These are phyloP conservation scores for Perognathus longimembris DNA, from an alignment of 2,113 vertebrate species.

Conservation along the genomic window DNA sequence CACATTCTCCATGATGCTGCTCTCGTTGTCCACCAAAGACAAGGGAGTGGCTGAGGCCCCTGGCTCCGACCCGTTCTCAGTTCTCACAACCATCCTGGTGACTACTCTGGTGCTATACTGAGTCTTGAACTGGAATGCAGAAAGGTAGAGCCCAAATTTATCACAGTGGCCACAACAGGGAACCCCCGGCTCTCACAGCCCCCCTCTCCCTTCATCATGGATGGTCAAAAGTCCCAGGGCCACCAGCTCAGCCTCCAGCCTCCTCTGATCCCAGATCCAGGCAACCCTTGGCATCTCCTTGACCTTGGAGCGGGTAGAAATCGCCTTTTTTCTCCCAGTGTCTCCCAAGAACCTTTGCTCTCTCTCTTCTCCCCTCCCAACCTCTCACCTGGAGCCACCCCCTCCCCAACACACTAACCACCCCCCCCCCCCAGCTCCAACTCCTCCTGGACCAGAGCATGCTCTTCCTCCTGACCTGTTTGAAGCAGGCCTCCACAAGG, in stretches of 20 bases:
- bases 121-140: constrained; percentile 94
- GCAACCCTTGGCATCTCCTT: background rate
- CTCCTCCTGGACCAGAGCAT: background rate
- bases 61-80: constrained; percentile 78
- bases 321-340: background rate
- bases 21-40: constrained; percentile 82
- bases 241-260: background rate
- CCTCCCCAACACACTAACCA: background rate
- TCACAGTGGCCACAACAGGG: background rate
- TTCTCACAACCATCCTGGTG: constrained; percentile 84
- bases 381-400: background rate
- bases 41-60: constrained; percentile 76
- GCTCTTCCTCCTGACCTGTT: constrained; percentile 91
- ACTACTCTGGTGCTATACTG: constrained; percentile 89
- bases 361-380: background rate
- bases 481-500: constrained; percentile 97
- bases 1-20: constrained; percentile 86
- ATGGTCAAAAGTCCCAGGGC: background rate
- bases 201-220: background rate
- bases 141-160: constrained; percentile 53
- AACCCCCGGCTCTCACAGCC: background rate
- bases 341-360: background rate
- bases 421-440: background rate
- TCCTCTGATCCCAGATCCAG: background rate
- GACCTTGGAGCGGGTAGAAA: background rate